Evolutionary conservation across 2,888 invertebrate genomes (phyloP), one percentile per base, ranked within the genome.

Genomic region (Pammene aurita): DNA sequence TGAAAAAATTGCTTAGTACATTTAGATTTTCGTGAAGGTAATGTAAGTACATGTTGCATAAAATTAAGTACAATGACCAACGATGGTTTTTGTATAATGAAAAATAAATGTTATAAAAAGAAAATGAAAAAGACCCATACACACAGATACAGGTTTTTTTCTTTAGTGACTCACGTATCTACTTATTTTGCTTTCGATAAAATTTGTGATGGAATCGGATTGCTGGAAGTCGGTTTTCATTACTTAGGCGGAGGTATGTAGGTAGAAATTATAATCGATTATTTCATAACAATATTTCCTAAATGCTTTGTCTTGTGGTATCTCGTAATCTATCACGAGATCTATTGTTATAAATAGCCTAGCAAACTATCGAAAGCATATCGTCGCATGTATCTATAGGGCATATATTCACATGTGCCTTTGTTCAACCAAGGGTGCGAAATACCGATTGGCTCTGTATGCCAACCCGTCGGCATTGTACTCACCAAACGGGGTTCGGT

Each of bases 401-500:
- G 13, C 62, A 16, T 50, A 62, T 52, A 52, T 52, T 50, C 62
- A 52, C 63, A 55, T 55, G 63, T 34, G 54, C 18, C 63, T 16
- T 64, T 64, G 54, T 55, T 44, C 55, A 41, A 54, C 38, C 26
- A n/a, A 55, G 63, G 34, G 63, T 54, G 42, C 34, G 1, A 60
- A 69, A 65, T 65, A 65, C 58, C 69, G 52, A 69, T 55, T 48
- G 69, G 69, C 16, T 60, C 69, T 65, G 57, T 64, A 54, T 65
- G 54, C 48, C 67, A 38, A 70, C 72, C 72, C 76, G 73, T 67
- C 69, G 72, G 76, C 74, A 75, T 78, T 83, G 80, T 83, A 79
- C 81, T 77, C 80, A 75, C 78, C 78, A 78, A 83, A 82, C 80
- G 79, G 81, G 79, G 74, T 73, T 77, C 77, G 78, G 83, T 84